Base-by-base conservation (phyloP, 2,888 invertebrate species). In the Cacoxenus indagator region DNA sequence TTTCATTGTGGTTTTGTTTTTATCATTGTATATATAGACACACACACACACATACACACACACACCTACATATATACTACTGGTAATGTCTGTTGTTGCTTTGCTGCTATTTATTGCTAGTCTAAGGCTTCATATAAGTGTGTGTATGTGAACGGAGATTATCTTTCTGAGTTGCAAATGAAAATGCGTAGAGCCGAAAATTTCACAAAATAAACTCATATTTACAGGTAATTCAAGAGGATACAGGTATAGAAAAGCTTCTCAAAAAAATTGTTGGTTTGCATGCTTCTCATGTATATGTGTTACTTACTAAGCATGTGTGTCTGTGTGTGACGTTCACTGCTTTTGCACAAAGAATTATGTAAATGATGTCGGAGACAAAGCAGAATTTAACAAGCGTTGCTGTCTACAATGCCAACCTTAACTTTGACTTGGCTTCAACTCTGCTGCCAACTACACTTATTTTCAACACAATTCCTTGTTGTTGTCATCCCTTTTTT, bases 191-290 rank as follows among this genome's bases (percentile, higher is more conserved):
- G 45, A 62, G 61, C 61, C 61, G 45, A 62, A 62, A 62, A 62
- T 62, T 51, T 62, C 61, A 62, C 61, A 62, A 62, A 43, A 62
- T 62, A 62, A 62, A 62, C 61, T 43, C 61, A 62, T 62, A 62
- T 62, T 43, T 24, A 61, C 61, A 62, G 61, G 61, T 43, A 43
- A 62, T 62, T 62, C 61, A 45, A 43, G 45, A 22, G 31, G 17
- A 55, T 22, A 55, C 22, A 55, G n/a, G n/a, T n/a, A n/a, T n/a
- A n/a, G n/a, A 24, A 22, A 54, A 54, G 54, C 54, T 19, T 22
- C 26, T 14, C 54, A 54, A 24, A 14, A 54, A 22, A 24, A 24
- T 54, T 24, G 6, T 24, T 24, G 24, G 29, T 17, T 57, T 27
- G 9, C 8, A 22, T 27, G n/a, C 6, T 55, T 55, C 19, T 31